Conservation (phyloP, 2,113 vertebrate species). For the Phalacrocorax carbo region DNA sequence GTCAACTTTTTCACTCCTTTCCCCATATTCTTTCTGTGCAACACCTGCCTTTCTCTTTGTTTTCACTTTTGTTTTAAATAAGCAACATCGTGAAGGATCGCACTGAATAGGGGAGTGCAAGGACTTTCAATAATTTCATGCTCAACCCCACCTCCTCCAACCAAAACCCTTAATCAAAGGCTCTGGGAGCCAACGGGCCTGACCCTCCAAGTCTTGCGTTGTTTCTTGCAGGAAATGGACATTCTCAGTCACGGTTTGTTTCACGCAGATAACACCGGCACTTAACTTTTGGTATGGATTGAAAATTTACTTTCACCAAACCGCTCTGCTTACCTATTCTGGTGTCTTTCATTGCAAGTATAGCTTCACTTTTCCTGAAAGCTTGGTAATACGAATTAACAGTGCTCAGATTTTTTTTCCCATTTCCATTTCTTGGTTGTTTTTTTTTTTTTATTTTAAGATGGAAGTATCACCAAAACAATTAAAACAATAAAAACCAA, state of each 20-base stretch:
- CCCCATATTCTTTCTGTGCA: not conserved
- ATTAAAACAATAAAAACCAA: too few species aligned
- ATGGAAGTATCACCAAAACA: too few species aligned
- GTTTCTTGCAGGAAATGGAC: not conserved
- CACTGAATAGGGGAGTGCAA: not conserved
- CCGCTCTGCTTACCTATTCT: too few species aligned
- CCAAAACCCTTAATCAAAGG: not conserved
- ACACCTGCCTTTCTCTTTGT: not conserved
- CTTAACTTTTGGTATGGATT: too few species aligned
- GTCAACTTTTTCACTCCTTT: not conserved
- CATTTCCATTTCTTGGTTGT: too few species aligned
- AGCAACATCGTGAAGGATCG: not conserved
- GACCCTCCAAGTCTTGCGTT: not conserved
- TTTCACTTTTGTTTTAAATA: not conserved
- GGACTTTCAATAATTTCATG: not conserved
- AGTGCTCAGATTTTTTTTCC: too few species aligned
- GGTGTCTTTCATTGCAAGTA: too few species aligned
- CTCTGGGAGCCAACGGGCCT: not conserved
- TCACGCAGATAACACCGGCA: too few species aligned
- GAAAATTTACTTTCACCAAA: too few species aligned
- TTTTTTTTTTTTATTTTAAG: too few species aligned
- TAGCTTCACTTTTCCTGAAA: too few species aligned
- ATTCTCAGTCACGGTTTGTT: not conserved
- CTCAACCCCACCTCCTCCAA: fast-evolving
- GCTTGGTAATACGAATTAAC: too few species aligned